Base-by-base conservation (phyloP, 1,140 invertebrate genomes). In the Drosophila triauraria region DNA sequence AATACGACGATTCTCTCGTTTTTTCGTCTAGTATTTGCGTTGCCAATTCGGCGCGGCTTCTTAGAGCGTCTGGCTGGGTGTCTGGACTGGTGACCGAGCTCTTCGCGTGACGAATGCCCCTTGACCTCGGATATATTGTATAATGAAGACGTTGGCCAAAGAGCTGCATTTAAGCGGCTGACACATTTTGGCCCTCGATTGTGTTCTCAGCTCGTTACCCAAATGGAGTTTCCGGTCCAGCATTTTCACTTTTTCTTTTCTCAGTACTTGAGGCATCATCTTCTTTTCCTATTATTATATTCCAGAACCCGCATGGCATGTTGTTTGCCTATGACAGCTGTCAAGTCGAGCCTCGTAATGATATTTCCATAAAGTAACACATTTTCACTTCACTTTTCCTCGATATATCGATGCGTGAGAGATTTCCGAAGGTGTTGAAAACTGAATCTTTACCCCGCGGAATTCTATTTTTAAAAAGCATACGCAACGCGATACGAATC, bases 181-280 rank as follows among this genome's bases (percentile, higher is more conserved):
- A 59, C 67, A 83, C 54, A 61, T 83, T 72, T 75, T 25, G 63
- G 23, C 35, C 43, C 64, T 79, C 65, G 63, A 82, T 82, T 86
- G 77, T 64, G 46, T 78, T 87, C 77, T 78, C 80, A 70, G 62
- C 85, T 71, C 63, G 79, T 75, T 78, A 78, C 63, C 77, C 56
- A 71, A 84, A 88, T 88, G 69, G 65, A 63, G 69, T 87, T 88
- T 87, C 84, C 84, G 84, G 84, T 71, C 9, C 9, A 35, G 32
- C 32, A n/a, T 81, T 87, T 88, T 87, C 84, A 87, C 84, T 87
- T 87, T 87, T 87, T 53, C 65, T 51, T 53, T 13, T 38, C 27
- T 27, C 13, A 50, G 72, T 54, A 70, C 82, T 82, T 59, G 67
- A 67, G 67, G 62, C 42, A 30, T 59, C 42, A 25, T 59, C 69